Percentiles rank a stretch among this genome's conserved stretches.
phyloP scores from a whole-genome alignment of 1,140 invertebrate genomes.

The Drosophila tsacasi region DNA sequence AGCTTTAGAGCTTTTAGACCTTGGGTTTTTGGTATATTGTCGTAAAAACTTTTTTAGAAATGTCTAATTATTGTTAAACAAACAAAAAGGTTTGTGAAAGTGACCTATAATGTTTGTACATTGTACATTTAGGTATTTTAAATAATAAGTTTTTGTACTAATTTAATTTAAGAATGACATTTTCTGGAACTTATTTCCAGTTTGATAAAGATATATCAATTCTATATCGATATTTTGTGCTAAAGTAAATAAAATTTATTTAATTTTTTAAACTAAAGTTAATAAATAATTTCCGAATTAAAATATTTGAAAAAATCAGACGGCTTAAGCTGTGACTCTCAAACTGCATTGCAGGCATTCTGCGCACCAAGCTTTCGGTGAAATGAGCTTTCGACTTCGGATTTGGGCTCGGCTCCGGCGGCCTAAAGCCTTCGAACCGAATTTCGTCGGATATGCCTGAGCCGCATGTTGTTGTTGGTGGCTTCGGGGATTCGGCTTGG shows the following conservation, averaged over 20 bases:
- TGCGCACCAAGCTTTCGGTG: slow-evolving; percentile 42
- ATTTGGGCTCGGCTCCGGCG: slow-evolving; percentile 33
- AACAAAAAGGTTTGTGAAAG: too few relatives aligned
- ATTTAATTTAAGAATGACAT: too few relatives aligned
- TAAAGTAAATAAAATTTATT: too few relatives aligned
- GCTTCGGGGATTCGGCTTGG: slow-evolving; percentile 53
- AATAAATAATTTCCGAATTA: not conserved
- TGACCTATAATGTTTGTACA: too few relatives aligned
- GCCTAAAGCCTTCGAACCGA: slow-evolving; percentile 70
- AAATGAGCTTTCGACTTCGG: slow-evolving; percentile 48
- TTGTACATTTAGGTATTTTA: too few relatives aligned
- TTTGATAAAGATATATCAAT: too few relatives aligned
- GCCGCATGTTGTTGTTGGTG: slow-evolving; percentile 25
- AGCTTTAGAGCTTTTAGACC: not conserved
- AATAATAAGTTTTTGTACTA: too few relatives aligned
- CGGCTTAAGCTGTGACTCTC: slow-evolving; percentile 3
- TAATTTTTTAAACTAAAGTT: too few relatives aligned
- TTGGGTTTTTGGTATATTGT: not conserved
- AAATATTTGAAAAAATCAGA: not conserved
- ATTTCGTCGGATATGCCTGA: slow-evolving; percentile 16
- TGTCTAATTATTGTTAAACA: not conserved
- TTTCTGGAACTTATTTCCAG: too few relatives aligned
- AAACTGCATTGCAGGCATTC: slow-evolving; percentile 45
- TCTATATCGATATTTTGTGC: too few relatives aligned
- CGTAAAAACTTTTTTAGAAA: not conserved